Evolutionary conservation across 2,888 invertebrate species (phyloP).

Genomic region (Apeira syringaria): DNA sequence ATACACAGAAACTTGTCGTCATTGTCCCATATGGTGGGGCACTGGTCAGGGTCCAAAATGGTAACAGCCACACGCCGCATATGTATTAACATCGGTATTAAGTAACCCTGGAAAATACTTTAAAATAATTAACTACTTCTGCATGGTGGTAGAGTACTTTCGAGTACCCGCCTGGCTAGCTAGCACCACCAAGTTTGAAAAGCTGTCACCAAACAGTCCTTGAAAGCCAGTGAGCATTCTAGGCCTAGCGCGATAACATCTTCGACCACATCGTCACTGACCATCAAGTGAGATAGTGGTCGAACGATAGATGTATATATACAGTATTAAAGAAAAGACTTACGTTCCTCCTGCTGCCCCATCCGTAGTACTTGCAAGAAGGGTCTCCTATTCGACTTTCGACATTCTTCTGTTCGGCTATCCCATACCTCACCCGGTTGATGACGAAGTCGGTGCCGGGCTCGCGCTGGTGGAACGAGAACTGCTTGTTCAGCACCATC

Average conservation of each 20-base stretch:
- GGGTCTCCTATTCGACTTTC: slow-evolving; percentile 12
- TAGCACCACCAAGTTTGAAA: too few species aligned
- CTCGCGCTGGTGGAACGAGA: slow-evolving; percentile 54
- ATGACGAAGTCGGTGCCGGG: slow-evolving; percentile 47
- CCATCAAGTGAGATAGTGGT: too few species aligned
- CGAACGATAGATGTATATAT: too few species aligned
- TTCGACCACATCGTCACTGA: too few species aligned
- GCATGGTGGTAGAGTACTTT: too few species aligned
- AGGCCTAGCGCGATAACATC: too few species aligned
- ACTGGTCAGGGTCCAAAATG: slow-evolving; percentile 47
- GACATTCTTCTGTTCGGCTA: background rate
- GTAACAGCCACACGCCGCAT: slow-evolving; percentile 48
- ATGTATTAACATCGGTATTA: slow-evolving; percentile 61
- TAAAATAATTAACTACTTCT: too few species aligned
- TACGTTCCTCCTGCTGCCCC: slow-evolving; percentile 72
- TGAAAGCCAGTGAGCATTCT: too few species aligned
- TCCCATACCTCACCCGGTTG: slow-evolving; percentile 64
- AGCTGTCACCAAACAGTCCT: too few species aligned
- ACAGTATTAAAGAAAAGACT: too few species aligned
- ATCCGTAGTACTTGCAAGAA: slow-evolving; percentile 58
- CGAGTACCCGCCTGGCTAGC: too few species aligned
- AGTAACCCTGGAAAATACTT: slow-evolving; percentile 54
- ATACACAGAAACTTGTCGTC: slow-evolving; percentile 59
- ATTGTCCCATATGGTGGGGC: slow-evolving; percentile 55
- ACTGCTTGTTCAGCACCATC: slow-evolving; percentile 55